Evolutionary conservation across 2,888 invertebrate species (phyloP).

Genomic region (Drosophila engyochracea): DNA sequence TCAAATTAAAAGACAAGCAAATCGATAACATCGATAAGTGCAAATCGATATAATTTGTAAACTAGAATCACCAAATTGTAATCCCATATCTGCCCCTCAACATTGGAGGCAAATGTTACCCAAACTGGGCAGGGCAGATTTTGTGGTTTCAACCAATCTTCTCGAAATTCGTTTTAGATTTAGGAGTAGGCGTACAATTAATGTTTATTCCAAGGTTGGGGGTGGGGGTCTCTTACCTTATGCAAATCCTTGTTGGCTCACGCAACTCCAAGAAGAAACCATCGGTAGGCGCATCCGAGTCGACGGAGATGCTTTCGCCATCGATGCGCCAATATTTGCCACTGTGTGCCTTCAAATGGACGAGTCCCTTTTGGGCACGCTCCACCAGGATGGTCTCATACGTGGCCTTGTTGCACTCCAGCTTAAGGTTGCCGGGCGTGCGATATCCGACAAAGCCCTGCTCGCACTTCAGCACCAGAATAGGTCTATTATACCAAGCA

Average conservation of each 20-base stretch:
- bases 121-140: background rate
- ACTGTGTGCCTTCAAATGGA: slow-evolving; percentile 96
- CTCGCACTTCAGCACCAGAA: slow-evolving; percentile 96
- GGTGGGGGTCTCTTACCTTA: slow-evolving; percentile 87
- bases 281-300: slow-evolving; percentile 92
- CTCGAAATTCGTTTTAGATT: background rate
- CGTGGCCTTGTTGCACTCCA: slow-evolving; percentile 98
- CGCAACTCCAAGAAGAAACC: slow-evolving; percentile 97
- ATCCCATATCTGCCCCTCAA: background rate
- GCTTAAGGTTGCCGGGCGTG: slow-evolving; percentile 90
- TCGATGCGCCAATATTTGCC: slow-evolving; percentile 98
- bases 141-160: background rate
- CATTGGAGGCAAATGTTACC: background rate
- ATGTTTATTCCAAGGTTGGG: background rate
- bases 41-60: background rate
- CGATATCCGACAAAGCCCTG: slow-evolving; percentile 98
- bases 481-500: slow-evolving; percentile 88
- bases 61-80: background rate
- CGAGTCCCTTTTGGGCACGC: slow-evolving; percentile 94
- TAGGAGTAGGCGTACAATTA: background rate
- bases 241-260: slow-evolving; percentile 96
- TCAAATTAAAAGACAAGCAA: background rate
- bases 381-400: slow-evolving; percentile 97
- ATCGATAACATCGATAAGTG: background rate
- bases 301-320: slow-evolving; percentile 94